phyloP scores from a whole-genome alignment of 2,797 vertebrate genomes.

The Huso huso region DNA sequence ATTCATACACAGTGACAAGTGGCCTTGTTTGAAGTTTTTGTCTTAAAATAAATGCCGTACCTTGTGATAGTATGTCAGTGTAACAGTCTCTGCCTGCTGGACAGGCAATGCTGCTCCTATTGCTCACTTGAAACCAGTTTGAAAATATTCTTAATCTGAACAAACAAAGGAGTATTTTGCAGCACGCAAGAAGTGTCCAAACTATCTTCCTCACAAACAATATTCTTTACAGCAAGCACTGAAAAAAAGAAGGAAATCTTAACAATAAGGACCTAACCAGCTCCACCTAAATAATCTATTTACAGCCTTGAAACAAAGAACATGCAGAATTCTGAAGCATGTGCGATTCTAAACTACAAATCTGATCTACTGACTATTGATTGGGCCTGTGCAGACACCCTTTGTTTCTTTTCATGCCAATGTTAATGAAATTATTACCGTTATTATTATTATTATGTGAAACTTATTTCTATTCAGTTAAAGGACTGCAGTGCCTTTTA shows the following conservation, averaged over 20 bases:
- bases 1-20: not conserved
- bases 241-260: not conserved
- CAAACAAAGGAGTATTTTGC: not conserved
- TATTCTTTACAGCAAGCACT: not conserved
- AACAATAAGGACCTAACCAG: not conserved
- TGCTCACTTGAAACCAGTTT: not conserved
- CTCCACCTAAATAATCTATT: not conserved
- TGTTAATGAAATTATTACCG: not conserved
- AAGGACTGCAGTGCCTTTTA: not conserved
- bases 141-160: not conserved
- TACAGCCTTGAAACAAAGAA: not conserved
- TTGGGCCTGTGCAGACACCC: not conserved
- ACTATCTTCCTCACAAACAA: not conserved
- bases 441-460: not conserved
- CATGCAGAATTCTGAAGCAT: not conserved
- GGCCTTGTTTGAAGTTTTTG: not conserved
- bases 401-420: not conserved
- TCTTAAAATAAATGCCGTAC: not conserved
- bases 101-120: not conserved
- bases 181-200: conserved; percentile 1
- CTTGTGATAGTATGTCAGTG: too few relatives aligned
- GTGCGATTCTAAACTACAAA: not conserved
- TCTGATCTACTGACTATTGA: not conserved
- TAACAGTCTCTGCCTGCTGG: not conserved
- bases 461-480: not conserved